Evolutionary conservation across 2,797 vertebrate genomes (phyloP).

Genomic region (Nothura maculosa): DNA sequence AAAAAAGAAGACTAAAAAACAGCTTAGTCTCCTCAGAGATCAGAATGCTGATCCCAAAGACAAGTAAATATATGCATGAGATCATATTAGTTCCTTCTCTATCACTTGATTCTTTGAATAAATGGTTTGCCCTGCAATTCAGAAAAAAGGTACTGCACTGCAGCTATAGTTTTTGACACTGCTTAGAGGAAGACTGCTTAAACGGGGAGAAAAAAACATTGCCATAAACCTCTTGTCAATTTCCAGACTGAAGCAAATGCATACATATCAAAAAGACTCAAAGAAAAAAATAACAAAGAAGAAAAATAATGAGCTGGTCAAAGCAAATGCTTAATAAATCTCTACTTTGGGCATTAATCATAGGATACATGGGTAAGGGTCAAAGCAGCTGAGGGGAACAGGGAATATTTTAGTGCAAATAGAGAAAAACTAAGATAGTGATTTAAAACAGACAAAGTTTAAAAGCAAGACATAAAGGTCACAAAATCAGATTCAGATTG

Average conservation of each 20-base stretch:
- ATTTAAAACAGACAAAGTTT: conserved; percentile 70
- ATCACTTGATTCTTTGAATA: conserved; percentile 54
- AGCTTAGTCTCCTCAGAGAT: conserved; percentile 24
- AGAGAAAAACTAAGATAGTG: conserved; percentile 20
- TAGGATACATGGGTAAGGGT: not conserved
- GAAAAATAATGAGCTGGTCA: conserved; percentile 66
- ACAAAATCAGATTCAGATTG: conserved; percentile 47
- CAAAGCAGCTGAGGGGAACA: conserved; percentile 39
- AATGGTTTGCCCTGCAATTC: conserved; percentile 27
- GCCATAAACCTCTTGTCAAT: conserved; percentile 60
- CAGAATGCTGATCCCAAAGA: conserved; percentile 20
- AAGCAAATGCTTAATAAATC: conserved; percentile 57
- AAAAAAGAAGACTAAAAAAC: not conserved
- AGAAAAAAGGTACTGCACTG: conserved; percentile 33
- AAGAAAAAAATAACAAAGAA: conserved; percentile 4
- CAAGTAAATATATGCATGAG: conserved; percentile 21
- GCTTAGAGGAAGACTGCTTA: conserved; percentile 63
- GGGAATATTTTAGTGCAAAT: conserved; percentile 44
- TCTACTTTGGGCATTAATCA: conserved; percentile 64
- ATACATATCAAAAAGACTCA: conserved; percentile 55
- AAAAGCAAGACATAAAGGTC: conserved; percentile 64
- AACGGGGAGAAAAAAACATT: conserved; percentile 38
- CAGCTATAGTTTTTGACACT: conserved; percentile 30
- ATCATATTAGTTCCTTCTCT: conserved; percentile 39
- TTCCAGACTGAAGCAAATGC: conserved; percentile 45